Conservation (phyloP, 2,113 vertebrate genomes). For the Malurus elegans region DNA sequence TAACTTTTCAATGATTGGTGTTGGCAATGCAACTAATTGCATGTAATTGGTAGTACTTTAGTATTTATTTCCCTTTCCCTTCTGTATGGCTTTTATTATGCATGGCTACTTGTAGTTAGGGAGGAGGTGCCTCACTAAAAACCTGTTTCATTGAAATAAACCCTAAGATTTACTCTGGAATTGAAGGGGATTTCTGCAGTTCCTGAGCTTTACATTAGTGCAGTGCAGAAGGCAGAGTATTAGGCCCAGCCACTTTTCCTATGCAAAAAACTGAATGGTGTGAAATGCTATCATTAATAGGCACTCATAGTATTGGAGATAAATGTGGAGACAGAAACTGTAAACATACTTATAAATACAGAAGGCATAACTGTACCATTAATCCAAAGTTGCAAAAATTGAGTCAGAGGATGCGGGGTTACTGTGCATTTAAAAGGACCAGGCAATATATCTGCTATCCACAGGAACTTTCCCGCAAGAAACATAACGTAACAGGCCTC, state of each 20-base stretch:
- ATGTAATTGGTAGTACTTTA: constrained; percentile 19
- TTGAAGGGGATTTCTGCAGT: not conserved
- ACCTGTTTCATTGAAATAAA: constrained; percentile 16
- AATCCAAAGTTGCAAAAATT: not conserved
- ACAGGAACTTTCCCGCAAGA: not conserved
- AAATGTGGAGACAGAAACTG: not conserved
- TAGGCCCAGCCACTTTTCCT: not conserved
- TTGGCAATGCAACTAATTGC: constrained; percentile 22
- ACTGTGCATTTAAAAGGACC: not conserved
- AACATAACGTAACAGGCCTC: not conserved
- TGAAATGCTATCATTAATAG: not conserved
- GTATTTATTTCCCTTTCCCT: constrained; percentile 31
- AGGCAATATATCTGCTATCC: not conserved
- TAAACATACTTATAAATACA: not conserved
- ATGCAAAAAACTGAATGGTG: not conserved
- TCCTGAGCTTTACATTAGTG: not conserved
- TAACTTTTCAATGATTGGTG: not conserved
- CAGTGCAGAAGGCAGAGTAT: not conserved
- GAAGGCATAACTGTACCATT: not conserved
- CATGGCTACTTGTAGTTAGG: constrained; percentile 12
- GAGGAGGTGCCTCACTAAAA: constrained; percentile 7
- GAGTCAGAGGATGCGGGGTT: not conserved
- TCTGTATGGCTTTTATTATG: not conserved
- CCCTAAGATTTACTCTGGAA: constrained; percentile 20
- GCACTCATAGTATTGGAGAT: not conserved